Conservation (phyloP, 92 coral and sea anemone genomes). For the Scolanthus callimorphus region DNA sequence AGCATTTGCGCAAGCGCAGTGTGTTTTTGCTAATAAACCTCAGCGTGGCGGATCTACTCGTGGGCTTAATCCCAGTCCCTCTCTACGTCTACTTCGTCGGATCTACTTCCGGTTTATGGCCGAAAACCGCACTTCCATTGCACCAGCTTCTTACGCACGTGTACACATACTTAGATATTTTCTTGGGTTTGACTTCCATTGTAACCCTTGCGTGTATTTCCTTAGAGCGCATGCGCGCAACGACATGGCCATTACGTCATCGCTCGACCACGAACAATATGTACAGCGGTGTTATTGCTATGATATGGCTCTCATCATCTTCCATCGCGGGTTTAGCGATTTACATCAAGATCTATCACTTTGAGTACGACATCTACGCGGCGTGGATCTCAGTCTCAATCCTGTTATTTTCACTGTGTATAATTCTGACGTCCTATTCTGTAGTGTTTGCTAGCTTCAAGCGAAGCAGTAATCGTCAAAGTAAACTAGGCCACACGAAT, state of each 20-base stretch:
- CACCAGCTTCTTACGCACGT: neutral
- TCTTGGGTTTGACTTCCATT: conserved; percentile 44
- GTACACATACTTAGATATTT: conserved; percentile 32
- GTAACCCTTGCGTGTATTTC: conserved; percentile 41
- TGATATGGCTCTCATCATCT: conserved; percentile 30
- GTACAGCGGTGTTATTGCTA: conserved; percentile 11
- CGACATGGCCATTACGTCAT: conserved; percentile 56
- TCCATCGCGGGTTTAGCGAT: conserved; percentile 24
- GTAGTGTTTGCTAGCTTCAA: conserved; percentile 32
- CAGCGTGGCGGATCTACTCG: conserved; percentile 28
- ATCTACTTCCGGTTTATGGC: neutral
- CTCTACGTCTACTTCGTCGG: conserved; percentile 27
- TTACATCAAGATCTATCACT: conserved; percentile 9
- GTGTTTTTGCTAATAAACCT: conserved; percentile 33
- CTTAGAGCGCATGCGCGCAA: conserved; percentile 51
- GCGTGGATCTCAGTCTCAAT: conserved; percentile 32
- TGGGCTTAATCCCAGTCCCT: conserved; percentile 31
- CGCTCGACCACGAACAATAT: conserved; percentile 24
- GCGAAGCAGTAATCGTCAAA: conserved; percentile 1
- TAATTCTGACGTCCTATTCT: conserved; percentile 23
- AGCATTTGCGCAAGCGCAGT: conserved; percentile 34
- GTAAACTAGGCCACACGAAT: conserved; percentile 1
- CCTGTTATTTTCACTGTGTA: conserved; percentile 17
- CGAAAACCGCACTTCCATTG: neutral
- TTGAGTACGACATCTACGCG: conserved; percentile 19